Evolutionary conservation across 2,888 invertebrate species (phyloP).

Genomic region (Cosmopolites sordidus): DNA sequence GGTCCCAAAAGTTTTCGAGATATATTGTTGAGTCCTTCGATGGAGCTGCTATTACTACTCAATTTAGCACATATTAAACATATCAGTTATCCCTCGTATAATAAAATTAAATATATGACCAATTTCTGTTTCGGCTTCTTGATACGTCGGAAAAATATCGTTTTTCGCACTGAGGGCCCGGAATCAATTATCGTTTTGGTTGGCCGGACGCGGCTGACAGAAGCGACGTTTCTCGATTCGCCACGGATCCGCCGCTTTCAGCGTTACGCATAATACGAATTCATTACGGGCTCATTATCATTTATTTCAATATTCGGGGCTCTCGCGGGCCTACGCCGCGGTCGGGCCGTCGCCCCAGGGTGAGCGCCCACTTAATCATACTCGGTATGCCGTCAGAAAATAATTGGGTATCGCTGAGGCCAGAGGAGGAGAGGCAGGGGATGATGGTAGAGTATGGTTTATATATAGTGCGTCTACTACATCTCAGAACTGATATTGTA

Average conservation of each 20-base stretch:
- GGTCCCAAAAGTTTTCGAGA: too few species aligned
- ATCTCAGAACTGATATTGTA: too few species aligned
- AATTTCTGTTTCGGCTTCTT: too few species aligned
- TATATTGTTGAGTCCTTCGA: too few species aligned
- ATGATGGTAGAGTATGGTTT: too few species aligned
- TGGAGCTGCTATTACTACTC: too few species aligned
- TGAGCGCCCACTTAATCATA: constrained; percentile 19
- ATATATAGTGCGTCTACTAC: too few species aligned
- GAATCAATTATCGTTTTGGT: neutral
- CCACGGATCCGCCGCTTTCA: constrained; percentile 27
- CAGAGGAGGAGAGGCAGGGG: neutral
- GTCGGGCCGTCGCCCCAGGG: constrained; percentile 16
- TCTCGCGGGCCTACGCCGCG: constrained; percentile 4
- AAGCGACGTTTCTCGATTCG: constrained; percentile 8
- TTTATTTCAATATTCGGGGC: constrained; percentile 35
- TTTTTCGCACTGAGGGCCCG: neutral
- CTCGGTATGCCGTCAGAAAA: constrained; percentile 12
- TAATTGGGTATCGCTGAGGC: constrained; percentile 14
- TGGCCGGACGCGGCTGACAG: constrained; percentile 1
- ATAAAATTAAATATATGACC: too few species aligned
- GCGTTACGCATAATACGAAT: constrained; percentile 34
- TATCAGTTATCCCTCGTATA: too few species aligned
- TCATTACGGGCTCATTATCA: constrained; percentile 37
- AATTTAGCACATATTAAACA: too few species aligned
- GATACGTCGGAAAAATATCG: too few species aligned